phyloP scores from a whole-genome alignment of 2,113 vertebrate genomes.

The Regulus satrapa region DNA sequence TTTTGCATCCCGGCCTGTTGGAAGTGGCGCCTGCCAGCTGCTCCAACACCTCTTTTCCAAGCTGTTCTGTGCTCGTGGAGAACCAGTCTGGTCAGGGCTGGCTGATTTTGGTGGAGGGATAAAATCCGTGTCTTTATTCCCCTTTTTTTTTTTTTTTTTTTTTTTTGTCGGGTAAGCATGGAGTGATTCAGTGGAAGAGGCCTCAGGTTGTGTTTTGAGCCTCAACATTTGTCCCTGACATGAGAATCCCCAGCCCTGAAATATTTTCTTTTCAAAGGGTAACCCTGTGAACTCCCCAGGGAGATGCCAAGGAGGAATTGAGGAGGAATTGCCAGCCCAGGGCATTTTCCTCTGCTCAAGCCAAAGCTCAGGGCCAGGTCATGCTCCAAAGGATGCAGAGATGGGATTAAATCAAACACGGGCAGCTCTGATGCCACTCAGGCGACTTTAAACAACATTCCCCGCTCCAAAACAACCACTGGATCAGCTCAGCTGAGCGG shows the following conservation, averaged over 20 bases:
- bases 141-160: background rate
- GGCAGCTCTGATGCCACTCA: background rate
- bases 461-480: rapidly evolving
- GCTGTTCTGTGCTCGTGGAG: background rate
- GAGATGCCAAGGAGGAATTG: background rate
- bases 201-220: background rate
- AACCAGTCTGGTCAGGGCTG: background rate
- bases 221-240: rapidly evolving
- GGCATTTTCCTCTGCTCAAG: background rate
- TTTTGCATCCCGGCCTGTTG: background rate
- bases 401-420: rapidly evolving
- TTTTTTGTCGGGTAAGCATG: rapidly evolving
- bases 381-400: background rate
- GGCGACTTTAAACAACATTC: background rate
- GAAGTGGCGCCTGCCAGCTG: background rate
- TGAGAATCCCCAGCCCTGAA: background rate
- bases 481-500: rapidly evolving
- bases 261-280: background rate
- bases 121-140: background rate
- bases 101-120: background rate
- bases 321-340: background rate
- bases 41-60: background rate
- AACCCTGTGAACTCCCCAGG: background rate
- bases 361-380: background rate
- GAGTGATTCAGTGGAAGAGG: background rate